These are phyloP conservation scores for Glaucomys volans DNA, from an alignment of 2,113 vertebrate genomes.

Conservation along the genomic window DNA sequence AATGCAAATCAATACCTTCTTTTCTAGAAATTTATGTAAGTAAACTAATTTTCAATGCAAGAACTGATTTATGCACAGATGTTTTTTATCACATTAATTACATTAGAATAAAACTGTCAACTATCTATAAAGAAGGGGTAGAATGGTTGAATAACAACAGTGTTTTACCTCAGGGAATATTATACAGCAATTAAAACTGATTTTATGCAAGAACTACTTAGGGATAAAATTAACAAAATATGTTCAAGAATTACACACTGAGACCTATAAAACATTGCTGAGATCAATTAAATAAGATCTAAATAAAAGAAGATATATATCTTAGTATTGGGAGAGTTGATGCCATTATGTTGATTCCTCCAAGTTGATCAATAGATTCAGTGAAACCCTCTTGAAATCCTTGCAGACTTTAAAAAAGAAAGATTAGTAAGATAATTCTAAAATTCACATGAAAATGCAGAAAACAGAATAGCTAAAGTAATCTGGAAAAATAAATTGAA, in stretches of 20 bases:
- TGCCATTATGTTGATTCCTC: not conserved
- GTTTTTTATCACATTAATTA: not conserved
- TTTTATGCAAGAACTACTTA: constrained; percentile 33
- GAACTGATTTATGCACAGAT: not conserved
- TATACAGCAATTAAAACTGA: constrained; percentile 1
- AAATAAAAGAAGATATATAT: not conserved
- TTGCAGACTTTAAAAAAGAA: not conserved
- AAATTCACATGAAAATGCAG: constrained; percentile 21
- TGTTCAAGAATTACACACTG: not conserved
- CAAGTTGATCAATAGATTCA: not conserved
- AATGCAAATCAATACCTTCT: too few species aligned
- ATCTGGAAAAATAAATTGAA: not conserved
- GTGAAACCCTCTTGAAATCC: not conserved
- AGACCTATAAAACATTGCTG: not conserved
- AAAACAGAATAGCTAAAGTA: constrained; percentile 20
- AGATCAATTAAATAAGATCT: not conserved
- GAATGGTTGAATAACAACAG: not conserved
- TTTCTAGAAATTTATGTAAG: not conserved
- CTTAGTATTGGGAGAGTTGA: not conserved
- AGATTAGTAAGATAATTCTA: not conserved
- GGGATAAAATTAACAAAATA: constrained; percentile 29
- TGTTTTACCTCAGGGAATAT: not conserved
- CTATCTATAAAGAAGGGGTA: not conserved
- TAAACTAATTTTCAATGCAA: not conserved
- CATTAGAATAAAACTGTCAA: not conserved